A percentile compares a stretch with the other conserved stretches of the same genome.
Evolutionary conservation across 2,888 invertebrate species (phyloP).

Genomic region (Ectemnius continuus): DNA sequence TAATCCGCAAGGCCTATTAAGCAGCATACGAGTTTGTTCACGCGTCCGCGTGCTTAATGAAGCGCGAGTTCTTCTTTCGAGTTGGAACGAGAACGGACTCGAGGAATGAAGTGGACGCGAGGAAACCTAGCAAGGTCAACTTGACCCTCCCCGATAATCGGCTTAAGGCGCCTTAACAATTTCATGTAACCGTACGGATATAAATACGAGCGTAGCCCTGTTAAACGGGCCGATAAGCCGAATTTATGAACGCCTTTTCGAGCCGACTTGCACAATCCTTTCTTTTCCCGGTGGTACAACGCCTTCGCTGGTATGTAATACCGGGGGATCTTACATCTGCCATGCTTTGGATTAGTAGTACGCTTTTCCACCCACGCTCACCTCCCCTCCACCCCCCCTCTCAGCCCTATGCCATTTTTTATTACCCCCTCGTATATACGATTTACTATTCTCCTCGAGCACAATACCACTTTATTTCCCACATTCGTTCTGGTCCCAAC

Average conservation of each 20-base stretch:
- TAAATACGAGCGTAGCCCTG: constrained; percentile 56
- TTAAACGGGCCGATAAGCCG: constrained; percentile 64
- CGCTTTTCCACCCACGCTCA: constrained; percentile 6
- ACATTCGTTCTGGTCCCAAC: too few relatives aligned
- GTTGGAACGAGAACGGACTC: constrained; percentile 21
- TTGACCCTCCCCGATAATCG: constrained; percentile 72
- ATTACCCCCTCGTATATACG: too few relatives aligned
- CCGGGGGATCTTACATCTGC: constrained; percentile 14
- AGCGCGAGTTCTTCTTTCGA: constrained; percentile 45
- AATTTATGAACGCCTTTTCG: constrained; percentile 70
- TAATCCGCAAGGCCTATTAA: constrained; percentile 8
- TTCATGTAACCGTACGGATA: constrained; percentile 64
- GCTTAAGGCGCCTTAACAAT: constrained; percentile 73
- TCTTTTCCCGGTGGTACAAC: constrained; percentile 15
- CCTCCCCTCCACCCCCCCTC: too few relatives aligned
- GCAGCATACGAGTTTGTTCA: constrained; percentile 31
- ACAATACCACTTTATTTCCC: too few relatives aligned
- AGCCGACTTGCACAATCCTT: constrained; percentile 37
- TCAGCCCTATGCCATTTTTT: neutral
- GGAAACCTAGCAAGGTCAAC: constrained; percentile 71
- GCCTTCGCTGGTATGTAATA: constrained; percentile 37
- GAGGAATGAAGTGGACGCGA: constrained; percentile 35
- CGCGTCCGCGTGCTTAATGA: constrained; percentile 41
- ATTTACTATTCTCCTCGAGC: too few relatives aligned
- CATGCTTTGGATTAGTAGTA: constrained; percentile 22